A percentile compares a stretch with the other conserved stretches of the same genome.
Evolutionary conservation across 2,888 invertebrate species (phyloP).

Genomic region (Cyaniris semiargus): DNA sequence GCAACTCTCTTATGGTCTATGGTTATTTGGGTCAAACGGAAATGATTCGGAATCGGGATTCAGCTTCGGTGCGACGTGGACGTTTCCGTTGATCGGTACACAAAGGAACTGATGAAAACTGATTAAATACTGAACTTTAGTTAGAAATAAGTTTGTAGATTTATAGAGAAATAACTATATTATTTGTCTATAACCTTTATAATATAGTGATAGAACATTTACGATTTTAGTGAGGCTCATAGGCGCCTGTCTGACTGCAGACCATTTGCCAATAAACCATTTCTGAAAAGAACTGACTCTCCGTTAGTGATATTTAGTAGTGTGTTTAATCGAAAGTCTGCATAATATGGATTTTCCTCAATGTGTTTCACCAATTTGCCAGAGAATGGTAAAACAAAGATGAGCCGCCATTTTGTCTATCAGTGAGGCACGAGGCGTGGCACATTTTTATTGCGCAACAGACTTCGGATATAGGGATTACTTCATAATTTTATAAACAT

Average conservation of each 20-base stretch:
- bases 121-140: neutral
- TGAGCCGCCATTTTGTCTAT: conserved; percentile 68
- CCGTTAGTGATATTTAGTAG: neutral
- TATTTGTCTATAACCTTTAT: neutral
- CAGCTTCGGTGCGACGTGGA: conserved; percentile 13
- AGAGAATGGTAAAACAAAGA: conserved; percentile 35
- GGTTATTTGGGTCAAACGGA: neutral
- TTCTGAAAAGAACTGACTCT: neutral
- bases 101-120: neutral
- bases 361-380: conserved; percentile 4
- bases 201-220: conserved; percentile 2
- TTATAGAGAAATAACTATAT: neutral
- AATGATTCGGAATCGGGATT: neutral
- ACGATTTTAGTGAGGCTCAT: neutral
- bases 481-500: neutral
- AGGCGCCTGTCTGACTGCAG: neutral
- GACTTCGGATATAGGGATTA: conserved; percentile 17
- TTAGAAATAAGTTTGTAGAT: neutral
- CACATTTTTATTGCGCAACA: conserved; percentile 48
- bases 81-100: neutral
- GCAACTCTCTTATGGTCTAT: neutral
- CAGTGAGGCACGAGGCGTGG: conserved; percentile 62
- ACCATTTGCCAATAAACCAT: neutral
- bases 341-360: conserved; percentile 1
- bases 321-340: neutral